A percentile compares a stretch with the other conserved stretches of the same genome.
Evolutionary conservation across 2,888 invertebrate genomes (phyloP).

Genomic region (Petrophora chlorosata): DNA sequence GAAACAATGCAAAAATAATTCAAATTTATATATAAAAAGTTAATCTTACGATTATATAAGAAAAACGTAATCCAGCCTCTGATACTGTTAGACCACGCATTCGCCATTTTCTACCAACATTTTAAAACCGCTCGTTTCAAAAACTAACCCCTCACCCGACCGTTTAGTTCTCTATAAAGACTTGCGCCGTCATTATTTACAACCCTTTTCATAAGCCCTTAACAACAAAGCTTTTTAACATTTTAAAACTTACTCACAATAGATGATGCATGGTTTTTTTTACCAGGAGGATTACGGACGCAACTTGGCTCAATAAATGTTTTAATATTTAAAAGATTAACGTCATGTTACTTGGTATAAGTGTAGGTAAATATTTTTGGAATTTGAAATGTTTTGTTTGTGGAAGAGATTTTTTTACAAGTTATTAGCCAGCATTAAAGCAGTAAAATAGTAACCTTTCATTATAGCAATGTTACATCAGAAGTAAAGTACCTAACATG

Average conservation of each 20-base stretch:
- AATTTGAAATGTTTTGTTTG: conserved; percentile 62
- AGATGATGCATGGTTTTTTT: conserved; percentile 71
- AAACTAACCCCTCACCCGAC: conserved; percentile 40
- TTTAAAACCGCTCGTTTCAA: conserved; percentile 31
- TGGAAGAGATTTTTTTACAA: conserved; percentile 43
- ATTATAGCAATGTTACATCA: no score
- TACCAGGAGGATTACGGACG: conserved; percentile 62
- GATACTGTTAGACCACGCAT: no score
- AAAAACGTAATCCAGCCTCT: no score
- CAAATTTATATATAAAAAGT: no score
- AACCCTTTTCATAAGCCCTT: conserved; percentile 78
- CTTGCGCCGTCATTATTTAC: conserved; percentile 81
- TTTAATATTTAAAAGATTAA: conserved; percentile 83
- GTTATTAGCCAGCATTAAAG: neutral
- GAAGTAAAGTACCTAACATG: no score
- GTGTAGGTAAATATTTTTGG: conserved; percentile 40
- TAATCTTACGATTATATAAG: no score
- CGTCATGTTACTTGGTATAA: conserved; percentile 65
- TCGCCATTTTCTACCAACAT: conserved; percentile 25
- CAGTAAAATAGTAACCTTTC: no score
- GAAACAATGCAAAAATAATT: no score
- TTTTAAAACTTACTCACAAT: conserved; percentile 78
- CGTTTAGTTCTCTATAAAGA: conserved; percentile 78
- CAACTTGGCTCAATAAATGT: conserved; percentile 71
- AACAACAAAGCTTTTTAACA: conserved; percentile 82